phyloP scores from a whole-genome alignment of 2,113 vertebrate species.

The Varanus komodoensis region DNA sequence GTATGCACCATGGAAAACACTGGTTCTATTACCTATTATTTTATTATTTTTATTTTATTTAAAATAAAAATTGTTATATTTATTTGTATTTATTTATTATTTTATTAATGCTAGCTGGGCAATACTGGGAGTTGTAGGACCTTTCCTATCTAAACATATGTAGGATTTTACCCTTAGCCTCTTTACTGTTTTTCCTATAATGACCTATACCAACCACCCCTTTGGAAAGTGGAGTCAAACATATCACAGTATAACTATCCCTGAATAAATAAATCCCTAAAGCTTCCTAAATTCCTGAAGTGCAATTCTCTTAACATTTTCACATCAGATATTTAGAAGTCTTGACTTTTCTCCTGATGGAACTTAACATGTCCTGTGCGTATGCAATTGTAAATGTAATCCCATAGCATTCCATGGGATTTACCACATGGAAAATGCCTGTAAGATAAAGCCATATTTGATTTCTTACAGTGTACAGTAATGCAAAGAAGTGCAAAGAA shows the following conservation, averaged over 20 bases:
- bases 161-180: no score
- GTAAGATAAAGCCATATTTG: background rate
- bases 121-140: no score
- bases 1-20: no score
- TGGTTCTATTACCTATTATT: no score
- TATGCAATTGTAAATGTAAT: background rate
- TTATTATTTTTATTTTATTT: no score
- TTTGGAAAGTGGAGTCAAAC: background rate
- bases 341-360: background rate
- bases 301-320: no score
- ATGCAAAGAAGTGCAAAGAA: constrained; percentile 4
- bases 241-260: background rate
- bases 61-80: no score
- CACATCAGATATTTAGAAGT: background rate
- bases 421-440: background rate
- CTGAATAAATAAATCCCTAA: background rate
- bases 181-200: background rate
- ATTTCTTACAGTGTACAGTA: background rate
- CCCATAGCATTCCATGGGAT: background rate
- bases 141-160: no score
- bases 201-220: background rate
- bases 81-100: no score
- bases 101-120: no score
- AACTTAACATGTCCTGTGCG: background rate
- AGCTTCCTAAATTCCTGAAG: no score